Conservation (phyloP, 1,140 invertebrate species). For the Zaprionus ornatus region DNA sequence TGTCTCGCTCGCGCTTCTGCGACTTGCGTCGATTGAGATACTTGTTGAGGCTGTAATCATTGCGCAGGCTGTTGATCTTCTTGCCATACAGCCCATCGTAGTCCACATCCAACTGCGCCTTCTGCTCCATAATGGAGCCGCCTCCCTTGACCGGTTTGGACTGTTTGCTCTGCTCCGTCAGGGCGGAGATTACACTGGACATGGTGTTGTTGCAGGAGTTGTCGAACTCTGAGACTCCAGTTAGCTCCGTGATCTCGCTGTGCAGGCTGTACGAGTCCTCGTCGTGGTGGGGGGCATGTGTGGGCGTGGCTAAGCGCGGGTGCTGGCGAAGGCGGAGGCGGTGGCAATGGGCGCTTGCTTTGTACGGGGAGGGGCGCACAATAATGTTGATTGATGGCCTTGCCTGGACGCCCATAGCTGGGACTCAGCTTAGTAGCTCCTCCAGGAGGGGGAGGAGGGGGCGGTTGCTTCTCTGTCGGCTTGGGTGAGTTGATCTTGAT, state of each 20-base stretch:
- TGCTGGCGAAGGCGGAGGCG: slow-evolving; percentile 56
- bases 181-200: slow-evolving; percentile 60
- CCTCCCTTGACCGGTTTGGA: slow-evolving; percentile 24
- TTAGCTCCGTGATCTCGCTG: slow-evolving; percentile 79
- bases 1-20: slow-evolving; percentile 41
- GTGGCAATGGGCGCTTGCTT: slow-evolving; percentile 61
- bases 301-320: background rate
- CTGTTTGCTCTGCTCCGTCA: slow-evolving; percentile 43
- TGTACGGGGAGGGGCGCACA: slow-evolving; percentile 58
- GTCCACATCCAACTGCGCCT: slow-evolving; percentile 45
- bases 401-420: background rate
- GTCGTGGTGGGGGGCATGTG: slow-evolving; percentile 34
- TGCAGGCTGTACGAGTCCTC: slow-evolving; percentile 75
- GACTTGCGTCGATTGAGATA: slow-evolving; percentile 77
- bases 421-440: background rate
- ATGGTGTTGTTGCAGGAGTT: slow-evolving; percentile 72
- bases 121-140: slow-evolving; percentile 9
- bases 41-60: slow-evolving; percentile 79
- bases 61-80: slow-evolving; percentile 73
- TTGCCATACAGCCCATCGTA: slow-evolving; percentile 72
- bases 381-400: slow-evolving; percentile 58
- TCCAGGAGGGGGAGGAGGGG: no score
- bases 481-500: slow-evolving; percentile 71
- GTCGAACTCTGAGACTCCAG: slow-evolving; percentile 75
- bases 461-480: slow-evolving; percentile 36